phyloP scores from a whole-genome alignment of 2,888 invertebrate species.

The Dascillus cervinus region DNA sequence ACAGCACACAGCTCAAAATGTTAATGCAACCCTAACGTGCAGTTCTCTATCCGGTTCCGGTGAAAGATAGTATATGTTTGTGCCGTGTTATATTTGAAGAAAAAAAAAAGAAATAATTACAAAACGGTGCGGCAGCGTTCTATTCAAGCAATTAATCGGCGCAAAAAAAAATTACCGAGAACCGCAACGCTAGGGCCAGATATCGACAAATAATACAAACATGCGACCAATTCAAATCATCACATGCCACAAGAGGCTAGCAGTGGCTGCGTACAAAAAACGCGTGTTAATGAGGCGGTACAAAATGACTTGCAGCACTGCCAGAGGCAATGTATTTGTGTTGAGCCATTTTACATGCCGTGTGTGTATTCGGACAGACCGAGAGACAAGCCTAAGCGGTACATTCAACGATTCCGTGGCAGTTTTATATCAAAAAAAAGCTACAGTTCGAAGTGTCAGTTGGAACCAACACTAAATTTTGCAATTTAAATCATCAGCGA shows the following conservation, averaged over 20 bases:
- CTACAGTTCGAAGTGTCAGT: conserved; percentile 21
- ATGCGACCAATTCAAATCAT: conserved; percentile 22
- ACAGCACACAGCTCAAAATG: conserved; percentile 33
- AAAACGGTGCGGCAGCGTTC: no score
- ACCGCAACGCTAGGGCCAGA: conserved; percentile 20
- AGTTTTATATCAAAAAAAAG: conserved; percentile 33
- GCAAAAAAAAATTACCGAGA: conserved; percentile 7
- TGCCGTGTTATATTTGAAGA: no score
- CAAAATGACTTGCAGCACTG: conserved; percentile 31
- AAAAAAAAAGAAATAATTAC: no score
- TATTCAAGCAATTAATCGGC: no score
- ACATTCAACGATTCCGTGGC: conserved; percentile 34
- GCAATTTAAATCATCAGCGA: conserved; percentile 17
- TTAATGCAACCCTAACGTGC: conserved; percentile 25
- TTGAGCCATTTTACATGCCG: conserved; percentile 41
- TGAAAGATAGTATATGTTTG: no score
- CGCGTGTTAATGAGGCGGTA: conserved; percentile 36
- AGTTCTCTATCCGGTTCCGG: conserved; percentile 27
- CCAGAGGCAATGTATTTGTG: conserved; percentile 42
- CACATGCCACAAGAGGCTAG: conserved; percentile 15
- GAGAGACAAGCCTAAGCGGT: conserved; percentile 37
- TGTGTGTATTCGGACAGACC: conserved; percentile 38
- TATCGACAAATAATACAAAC: conserved; percentile 22
- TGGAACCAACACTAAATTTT: conserved; percentile 19
- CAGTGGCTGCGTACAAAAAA: conserved; percentile 37